phyloP scores from a whole-genome alignment of 2,113 vertebrate species.

The Platycercus adscitus region DNA sequence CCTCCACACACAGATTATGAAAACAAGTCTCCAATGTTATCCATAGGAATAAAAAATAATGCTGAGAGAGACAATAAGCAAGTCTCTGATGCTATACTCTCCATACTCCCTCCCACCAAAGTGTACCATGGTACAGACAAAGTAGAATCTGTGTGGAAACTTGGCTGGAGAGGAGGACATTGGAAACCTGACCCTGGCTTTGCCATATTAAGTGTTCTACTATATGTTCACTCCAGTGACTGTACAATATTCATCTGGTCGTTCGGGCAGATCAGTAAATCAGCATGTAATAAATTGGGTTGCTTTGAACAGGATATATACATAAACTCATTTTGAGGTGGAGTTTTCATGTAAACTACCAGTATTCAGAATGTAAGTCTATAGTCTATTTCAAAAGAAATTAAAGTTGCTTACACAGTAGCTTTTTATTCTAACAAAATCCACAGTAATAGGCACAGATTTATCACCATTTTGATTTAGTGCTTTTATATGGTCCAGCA shows the following conservation, averaged over 20 bases:
- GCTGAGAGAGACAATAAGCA: not conserved
- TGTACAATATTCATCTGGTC: not conserved
- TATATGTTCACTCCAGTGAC: not conserved
- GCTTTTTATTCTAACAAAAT: slow-evolving; percentile 88
- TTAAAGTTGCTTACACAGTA: slow-evolving; percentile 77
- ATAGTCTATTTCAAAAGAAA: not conserved
- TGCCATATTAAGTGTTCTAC: not conserved
- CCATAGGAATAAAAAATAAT: not conserved
- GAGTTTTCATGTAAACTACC: not conserved
- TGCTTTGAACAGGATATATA: not conserved
- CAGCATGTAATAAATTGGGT: not conserved
- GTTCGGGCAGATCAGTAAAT: not conserved
- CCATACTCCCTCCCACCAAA: not conserved
- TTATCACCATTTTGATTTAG: slow-evolving; percentile 85
- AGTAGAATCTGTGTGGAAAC: not conserved
- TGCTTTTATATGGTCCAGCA: slow-evolving; percentile 85
- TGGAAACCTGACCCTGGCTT: not conserved
- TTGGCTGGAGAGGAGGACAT: not conserved
- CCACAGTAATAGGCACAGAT: slow-evolving; percentile 85
- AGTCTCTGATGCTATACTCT: not conserved
- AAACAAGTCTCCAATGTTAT: not conserved
- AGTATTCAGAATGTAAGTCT: not conserved
- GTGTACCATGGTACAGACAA: not conserved
- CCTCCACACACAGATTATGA: not conserved
- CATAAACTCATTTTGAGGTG: not conserved